Evolutionary conservation across 2,797 vertebrate genomes (phyloP).

Genomic region (Lithobates pipiens): DNA sequence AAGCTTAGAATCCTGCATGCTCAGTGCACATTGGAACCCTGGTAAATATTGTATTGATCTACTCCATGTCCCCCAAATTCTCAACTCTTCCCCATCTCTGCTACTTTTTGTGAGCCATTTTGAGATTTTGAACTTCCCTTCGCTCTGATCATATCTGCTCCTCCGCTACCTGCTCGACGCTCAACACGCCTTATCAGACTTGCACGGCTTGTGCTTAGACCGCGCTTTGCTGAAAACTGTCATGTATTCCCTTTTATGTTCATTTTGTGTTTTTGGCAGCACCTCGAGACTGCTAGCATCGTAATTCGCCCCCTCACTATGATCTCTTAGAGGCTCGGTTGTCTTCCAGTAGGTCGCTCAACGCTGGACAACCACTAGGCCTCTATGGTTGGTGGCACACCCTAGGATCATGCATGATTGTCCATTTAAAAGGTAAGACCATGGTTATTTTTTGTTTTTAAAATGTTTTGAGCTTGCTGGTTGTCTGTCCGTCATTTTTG

Average conservation of each 20-base stretch:
- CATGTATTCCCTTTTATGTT: neutral
- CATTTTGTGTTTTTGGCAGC: neutral
- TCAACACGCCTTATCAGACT: too few species aligned
- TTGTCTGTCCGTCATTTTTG: too few species aligned
- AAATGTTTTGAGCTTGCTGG: neutral
- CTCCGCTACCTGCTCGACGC: neutral
- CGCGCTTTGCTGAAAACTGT: neutral
- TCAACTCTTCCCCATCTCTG: neutral
- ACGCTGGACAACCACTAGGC: neutral
- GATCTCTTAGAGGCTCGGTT: neutral
- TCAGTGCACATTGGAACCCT: neutral
- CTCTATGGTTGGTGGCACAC: neutral
- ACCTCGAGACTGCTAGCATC: neutral
- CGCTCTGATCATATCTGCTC: neutral
- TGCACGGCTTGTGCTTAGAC: too few species aligned
- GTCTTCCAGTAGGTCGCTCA: neutral
- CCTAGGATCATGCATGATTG: neutral
- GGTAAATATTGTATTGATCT: neutral
- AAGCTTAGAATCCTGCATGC: neutral
- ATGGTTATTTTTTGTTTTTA: neutral
- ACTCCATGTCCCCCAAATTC: neutral
- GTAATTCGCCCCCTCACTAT: neutral
- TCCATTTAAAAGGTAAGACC: slow-evolving; percentile 30
- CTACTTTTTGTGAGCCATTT: too few species aligned
- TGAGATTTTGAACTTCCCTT: too few species aligned